Conservation (phyloP, 2,113 vertebrate species). For the Rana temporaria region DNA sequence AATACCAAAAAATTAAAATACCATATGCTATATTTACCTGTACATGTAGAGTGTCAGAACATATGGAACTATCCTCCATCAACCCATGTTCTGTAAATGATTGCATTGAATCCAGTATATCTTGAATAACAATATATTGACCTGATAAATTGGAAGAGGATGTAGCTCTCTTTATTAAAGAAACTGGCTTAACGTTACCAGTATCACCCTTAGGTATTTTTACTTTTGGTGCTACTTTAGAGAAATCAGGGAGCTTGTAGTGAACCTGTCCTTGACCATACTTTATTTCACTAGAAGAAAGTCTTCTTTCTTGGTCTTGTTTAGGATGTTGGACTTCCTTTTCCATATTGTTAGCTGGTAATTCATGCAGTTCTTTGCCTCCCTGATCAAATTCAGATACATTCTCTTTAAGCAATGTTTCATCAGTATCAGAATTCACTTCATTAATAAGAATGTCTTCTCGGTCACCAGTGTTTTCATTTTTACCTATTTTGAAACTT, state of each 20-base stretch:
- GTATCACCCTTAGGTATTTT: conserved; percentile 72
- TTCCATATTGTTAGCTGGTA: background rate
- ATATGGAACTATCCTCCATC: conserved; percentile 57
- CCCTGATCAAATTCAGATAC: conserved; percentile 31
- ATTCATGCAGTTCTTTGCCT: background rate
- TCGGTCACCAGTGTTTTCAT: background rate
- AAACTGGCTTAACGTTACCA: conserved; percentile 57
- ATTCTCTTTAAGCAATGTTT: background rate
- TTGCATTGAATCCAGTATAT: conserved; percentile 70
- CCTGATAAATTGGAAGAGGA: conserved; percentile 69
- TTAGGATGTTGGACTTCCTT: conserved; percentile 43
- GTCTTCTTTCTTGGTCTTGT: conserved; percentile 62
- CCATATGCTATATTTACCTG: conserved; percentile 72
- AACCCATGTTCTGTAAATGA: conserved; percentile 62
- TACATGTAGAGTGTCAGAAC: conserved; percentile 62
- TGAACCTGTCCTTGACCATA: conserved; percentile 75
- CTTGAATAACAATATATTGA: conserved; percentile 65
- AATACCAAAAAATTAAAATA: background rate
- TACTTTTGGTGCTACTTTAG: conserved; percentile 73
- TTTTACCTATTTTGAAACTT: background rate
- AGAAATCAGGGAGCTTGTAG: conserved; percentile 74
- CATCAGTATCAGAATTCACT: conserved; percentile 5
- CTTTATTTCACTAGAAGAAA: conserved; percentile 70
- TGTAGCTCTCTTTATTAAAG: conserved; percentile 64
- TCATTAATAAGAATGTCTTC: background rate